These are phyloP conservation scores for Agriopis leucophaearia DNA, from an alignment of 2,888 invertebrate genomes.

Conservation along the genomic window DNA sequence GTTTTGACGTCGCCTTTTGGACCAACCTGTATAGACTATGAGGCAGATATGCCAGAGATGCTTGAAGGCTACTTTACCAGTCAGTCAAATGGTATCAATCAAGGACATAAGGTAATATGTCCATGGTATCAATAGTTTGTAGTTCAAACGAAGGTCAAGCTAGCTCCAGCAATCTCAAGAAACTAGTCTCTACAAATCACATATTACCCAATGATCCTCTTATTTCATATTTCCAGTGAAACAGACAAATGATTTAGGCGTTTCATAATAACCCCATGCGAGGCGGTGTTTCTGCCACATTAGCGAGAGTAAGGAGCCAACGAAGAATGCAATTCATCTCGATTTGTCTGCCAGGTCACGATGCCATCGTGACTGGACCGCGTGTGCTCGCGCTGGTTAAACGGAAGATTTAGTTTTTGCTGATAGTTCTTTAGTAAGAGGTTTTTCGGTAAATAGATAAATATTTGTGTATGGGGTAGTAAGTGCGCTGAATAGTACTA, in stretches of 20 bases:
- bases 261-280: conserved; percentile 55
- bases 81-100: too few species aligned
- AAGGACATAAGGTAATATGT: too few species aligned
- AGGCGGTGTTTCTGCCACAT: conserved; percentile 63
- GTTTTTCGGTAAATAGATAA: neutral
- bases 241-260: conserved; percentile 40
- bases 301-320: conserved; percentile 51
- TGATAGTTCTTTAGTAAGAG: conserved; percentile 1
- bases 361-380: conserved; percentile 73
- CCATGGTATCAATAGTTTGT: too few species aligned
- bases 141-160: too few species aligned
- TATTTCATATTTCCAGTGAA: conserved; percentile 4
- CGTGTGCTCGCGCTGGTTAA: conserved; percentile 57
- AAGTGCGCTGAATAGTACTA: neutral
- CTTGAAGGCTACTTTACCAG: too few species aligned
- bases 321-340: conserved; percentile 82
- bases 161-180: neutral
- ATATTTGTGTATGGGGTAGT: neutral
- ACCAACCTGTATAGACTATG: too few species aligned
- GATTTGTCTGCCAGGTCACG: conserved; percentile 82
- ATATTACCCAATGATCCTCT: conserved; percentile 11
- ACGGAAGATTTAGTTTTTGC: conserved; percentile 48
- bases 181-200: conserved; percentile 5
- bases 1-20: too few species aligned
- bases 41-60: too few species aligned